Evolutionary conservation across 2,113 vertebrate genomes (phyloP).

Genomic region (Myxocyprinus asiaticus): DNA sequence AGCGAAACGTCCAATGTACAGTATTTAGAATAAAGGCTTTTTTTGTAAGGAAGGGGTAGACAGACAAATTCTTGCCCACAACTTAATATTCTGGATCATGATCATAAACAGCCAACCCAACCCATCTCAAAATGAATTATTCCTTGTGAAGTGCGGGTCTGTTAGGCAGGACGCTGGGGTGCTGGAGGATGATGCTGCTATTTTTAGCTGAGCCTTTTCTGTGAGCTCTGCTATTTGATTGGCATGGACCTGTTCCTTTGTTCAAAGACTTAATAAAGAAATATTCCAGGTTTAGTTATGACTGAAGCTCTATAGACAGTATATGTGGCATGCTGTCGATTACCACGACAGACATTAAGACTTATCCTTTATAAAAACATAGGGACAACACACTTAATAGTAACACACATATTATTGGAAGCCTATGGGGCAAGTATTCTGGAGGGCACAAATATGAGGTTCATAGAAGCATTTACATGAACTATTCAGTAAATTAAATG

Average conservation of each 20-base stretch:
- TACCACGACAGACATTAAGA: too few species aligned
- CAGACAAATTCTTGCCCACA: not conserved
- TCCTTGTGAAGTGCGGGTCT: too few species aligned
- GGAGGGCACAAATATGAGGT: too few species aligned
- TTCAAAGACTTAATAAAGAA: not conserved
- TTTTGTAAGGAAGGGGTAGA: not conserved
- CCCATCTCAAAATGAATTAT: conserved; percentile 51
- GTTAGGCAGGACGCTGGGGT: not conserved
- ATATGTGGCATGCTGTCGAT: too few species aligned
- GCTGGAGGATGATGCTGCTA: conserved; percentile 4
- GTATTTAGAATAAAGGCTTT: not conserved
- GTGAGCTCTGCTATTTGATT: conserved; percentile 12
- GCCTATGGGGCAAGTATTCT: too few species aligned
- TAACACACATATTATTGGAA: too few species aligned
- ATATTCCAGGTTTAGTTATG: not conserved
- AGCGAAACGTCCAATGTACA: not conserved
- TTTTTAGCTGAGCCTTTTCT: conserved; percentile 41
- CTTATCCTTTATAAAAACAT: too few species aligned
- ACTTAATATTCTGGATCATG: conserved; percentile 35
- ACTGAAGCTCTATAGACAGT: too few species aligned
- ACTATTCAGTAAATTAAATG: too few species aligned
- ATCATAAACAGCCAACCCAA: not conserved
- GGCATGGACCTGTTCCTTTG: not conserved
- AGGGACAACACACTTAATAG: too few species aligned
- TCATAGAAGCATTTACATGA: too few species aligned